These are phyloP conservation scores for Tetranychus urticae DNA, from an alignment of 1,140 invertebrate genomes.

Conservation along the genomic window DNA sequence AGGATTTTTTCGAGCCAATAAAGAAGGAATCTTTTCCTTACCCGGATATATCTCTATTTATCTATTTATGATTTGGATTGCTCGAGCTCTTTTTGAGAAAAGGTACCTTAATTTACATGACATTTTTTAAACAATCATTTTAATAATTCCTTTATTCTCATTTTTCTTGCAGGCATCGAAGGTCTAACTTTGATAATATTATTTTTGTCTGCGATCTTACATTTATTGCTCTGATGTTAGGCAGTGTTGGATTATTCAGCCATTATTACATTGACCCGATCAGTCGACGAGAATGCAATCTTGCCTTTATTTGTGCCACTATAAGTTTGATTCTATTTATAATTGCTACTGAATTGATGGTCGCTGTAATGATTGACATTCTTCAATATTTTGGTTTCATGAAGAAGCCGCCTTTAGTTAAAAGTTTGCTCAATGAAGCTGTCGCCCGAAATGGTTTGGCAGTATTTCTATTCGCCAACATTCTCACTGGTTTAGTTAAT, in stretches of 20 bases:
- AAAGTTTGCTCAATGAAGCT: slow-evolving; percentile 13
- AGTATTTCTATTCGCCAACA: slow-evolving; percentile 50
- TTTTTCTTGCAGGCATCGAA: background rate
- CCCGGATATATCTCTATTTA: slow-evolving; percentile 63
- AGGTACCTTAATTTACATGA: background rate
- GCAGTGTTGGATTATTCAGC: slow-evolving; percentile 26
- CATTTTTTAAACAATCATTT: background rate
- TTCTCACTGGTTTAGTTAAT: slow-evolving; percentile 54
- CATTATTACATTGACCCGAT: slow-evolving; percentile 28
- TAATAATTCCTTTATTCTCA: background rate
- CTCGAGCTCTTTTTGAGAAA: slow-evolving; percentile 24
- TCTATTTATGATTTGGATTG: slow-evolving; percentile 41
- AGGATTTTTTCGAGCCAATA: slow-evolving; percentile 50
- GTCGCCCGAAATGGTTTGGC: slow-evolving; percentile 47
- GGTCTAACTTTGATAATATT: slow-evolving; percentile 12
- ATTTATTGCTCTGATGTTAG: slow-evolving; percentile 18
- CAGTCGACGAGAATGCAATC: slow-evolving; percentile 43
- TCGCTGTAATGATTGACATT: slow-evolving; percentile 1
- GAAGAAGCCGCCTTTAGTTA: background rate
- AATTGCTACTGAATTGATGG: slow-evolving; percentile 28
- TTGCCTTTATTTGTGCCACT: slow-evolving; percentile 44
- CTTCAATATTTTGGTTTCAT: background rate
- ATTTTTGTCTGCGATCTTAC: slow-evolving; percentile 2
- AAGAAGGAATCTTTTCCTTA: slow-evolving; percentile 62
- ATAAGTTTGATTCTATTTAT: slow-evolving; percentile 26